These are phyloP conservation scores for Umimayanthus kanabou DNA, from an alignment of 92 coral and sea anemone genomes.

Conservation along the genomic window DNA sequence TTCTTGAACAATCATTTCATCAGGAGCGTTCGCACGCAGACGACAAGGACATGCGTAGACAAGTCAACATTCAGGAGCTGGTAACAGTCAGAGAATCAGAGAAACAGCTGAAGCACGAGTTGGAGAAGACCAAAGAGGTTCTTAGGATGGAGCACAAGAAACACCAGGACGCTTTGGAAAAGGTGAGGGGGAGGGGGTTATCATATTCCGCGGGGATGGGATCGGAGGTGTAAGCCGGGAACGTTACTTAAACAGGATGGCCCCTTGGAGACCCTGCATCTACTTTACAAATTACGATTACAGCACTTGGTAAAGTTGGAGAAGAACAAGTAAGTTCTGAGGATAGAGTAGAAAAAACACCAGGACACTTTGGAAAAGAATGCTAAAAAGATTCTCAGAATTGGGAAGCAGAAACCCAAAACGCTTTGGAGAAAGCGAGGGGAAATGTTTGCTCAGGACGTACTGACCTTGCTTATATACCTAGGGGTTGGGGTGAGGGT, in stretches of 20 bases:
- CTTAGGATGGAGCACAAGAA: constrained; percentile 73
- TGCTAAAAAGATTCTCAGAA: constrained; percentile 5
- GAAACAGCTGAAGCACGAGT: constrained; percentile 77
- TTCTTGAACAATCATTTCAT: neutral
- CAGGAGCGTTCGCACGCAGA: constrained; percentile 97
- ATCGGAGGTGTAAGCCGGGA: neutral
- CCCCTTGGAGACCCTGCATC: no score
- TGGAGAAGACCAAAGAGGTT: constrained; percentile 72
- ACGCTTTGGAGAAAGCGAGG: constrained; percentile 33
- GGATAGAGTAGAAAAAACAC: constrained; percentile 70
- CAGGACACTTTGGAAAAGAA: constrained; percentile 84
- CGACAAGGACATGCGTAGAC: constrained; percentile 87
- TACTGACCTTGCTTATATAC: neutral
- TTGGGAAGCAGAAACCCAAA: constrained; percentile 73
- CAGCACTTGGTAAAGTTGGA: constrained; percentile 41
- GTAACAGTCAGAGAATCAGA: constrained; percentile 87
- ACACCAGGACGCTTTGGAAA: constrained; percentile 75
- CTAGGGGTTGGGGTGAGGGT: neutral
- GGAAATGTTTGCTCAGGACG: neutral
- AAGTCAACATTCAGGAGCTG: constrained; percentile 92
- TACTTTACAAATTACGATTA: no score
- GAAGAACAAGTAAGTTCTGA: constrained; percentile 64
- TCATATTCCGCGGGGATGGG: neutral
- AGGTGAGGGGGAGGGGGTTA: constrained; percentile 55
- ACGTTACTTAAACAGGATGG: no score